Evolutionary conservation across 2,113 vertebrate species (phyloP).

Genomic region (Rostratula benghalensis): DNA sequence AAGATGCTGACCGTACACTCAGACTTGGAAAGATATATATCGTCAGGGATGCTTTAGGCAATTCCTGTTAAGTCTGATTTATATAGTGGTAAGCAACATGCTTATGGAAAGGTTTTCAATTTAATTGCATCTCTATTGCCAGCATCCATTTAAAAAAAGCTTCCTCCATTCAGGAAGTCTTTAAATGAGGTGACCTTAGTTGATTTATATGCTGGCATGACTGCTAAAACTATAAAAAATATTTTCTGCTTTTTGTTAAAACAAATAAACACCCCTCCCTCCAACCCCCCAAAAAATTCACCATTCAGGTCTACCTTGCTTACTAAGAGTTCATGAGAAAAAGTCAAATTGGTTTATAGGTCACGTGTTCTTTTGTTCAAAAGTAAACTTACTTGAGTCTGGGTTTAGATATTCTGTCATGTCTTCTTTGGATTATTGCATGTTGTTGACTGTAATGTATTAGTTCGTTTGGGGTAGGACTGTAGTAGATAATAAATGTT

Average conservation of each 20-base stretch:
- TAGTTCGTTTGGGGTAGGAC: not conserved
- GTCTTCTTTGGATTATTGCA: not conserved
- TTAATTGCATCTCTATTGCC: not conserved
- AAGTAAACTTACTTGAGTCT: not conserved
- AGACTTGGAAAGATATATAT: not conserved
- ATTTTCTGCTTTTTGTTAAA: not conserved
- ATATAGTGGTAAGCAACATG: not conserved
- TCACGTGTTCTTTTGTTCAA: not conserved
- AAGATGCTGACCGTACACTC: not conserved
- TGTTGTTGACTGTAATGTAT: not conserved
- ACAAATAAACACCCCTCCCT: fast-evolving
- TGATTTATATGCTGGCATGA: not conserved
- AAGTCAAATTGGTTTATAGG: not conserved
- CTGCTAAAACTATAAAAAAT: not conserved
- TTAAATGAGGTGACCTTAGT: not conserved
- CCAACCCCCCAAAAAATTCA: not conserved
- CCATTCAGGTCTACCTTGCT: not conserved
- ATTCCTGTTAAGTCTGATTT: not conserved
- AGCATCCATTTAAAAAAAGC: not conserved
- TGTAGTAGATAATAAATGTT: not conserved
- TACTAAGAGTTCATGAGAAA: not conserved
- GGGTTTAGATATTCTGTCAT: not conserved
- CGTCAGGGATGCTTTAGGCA: not conserved
- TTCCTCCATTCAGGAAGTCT: not conserved
- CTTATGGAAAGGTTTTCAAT: not conserved